A percentile compares a stretch with the other conserved stretches of the same genome.
Evolutionary conservation across 2,113 vertebrate species (phyloP).

Genomic region (Lamprotornis superbus): DNA sequence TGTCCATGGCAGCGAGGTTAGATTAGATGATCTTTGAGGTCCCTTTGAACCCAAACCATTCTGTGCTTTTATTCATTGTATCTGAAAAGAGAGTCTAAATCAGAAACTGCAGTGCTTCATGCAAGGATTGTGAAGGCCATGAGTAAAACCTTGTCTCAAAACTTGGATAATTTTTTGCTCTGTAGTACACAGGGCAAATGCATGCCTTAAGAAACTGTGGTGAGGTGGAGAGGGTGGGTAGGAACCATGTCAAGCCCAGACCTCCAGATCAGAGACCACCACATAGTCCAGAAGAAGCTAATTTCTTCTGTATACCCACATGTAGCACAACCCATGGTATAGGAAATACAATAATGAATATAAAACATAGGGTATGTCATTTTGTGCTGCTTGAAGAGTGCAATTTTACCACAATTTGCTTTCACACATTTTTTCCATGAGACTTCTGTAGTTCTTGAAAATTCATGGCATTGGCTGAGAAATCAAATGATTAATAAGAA

Average conservation of each 20-base stretch:
- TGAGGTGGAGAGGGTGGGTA: not conserved
- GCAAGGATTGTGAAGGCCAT: not conserved
- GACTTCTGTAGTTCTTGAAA: not conserved
- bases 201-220: fast-evolving
- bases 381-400: not conserved
- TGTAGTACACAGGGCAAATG: not conserved
- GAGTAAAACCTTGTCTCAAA: not conserved
- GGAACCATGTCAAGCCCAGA: not conserved
- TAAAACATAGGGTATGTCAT: not conserved
- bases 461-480: not conserved
- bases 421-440: not conserved
- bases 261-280: not conserved
- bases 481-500: not conserved
- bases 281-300: fast-evolving
- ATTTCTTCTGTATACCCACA: not conserved
- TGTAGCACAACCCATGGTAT: not conserved
- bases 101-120: not conserved
- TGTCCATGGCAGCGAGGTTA: fast-evolving
- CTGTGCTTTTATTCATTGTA: not conserved
- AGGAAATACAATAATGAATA: not conserved
- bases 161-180: not conserved
- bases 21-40: not conserved
- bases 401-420: not conserved
- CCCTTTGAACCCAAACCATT: not conserved
- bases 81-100: not conserved